Evolutionary conservation across 2,888 invertebrate species (phyloP), one percentile per base, ranked within the genome.

Genomic region (Drosophila stalkeri): DNA sequence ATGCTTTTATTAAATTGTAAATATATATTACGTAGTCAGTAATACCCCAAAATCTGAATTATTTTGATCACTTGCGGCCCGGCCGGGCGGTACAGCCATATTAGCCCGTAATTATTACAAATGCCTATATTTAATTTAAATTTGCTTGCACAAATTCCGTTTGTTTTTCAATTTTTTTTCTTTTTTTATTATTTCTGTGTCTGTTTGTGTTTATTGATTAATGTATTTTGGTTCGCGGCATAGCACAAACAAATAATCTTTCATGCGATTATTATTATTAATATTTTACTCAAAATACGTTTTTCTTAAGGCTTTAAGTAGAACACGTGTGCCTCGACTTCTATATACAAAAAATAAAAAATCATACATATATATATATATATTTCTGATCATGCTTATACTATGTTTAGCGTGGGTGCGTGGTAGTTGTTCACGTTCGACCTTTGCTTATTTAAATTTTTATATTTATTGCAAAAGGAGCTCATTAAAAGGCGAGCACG

Each of bases 21-120:
- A n/a, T 27, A n/a, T 9, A n/a, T 7, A 55, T 12, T 12, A 3
- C 3, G 6, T 12, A 39, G 55, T 41, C 23, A 3, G 18, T 14
- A 14, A 11, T n/a, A 41, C 31, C 23, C 41, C 3, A 16, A 16
- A 37, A 23, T 35, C 20, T 9, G 3, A 31, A 6, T 23, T 5
- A 4, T 27, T 27, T 27, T 27, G 41, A 4, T 27, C 5, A 47
- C 31, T n/a, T 55, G 31, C 33, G 57, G 69, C 35, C 60, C 3
- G 52, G 41, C 59, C 62, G 35, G 51, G 43, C 37, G 39, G 39
- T 59, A 59, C 52, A 52, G 16, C 27, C 73, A 47, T 69, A 73
- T 80, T 80, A 71, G 65, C 47, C 41, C 51, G 61, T 80, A 82
- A 84, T 87, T 84, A 80, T 84, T 87, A 72, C 67, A 74, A 85